These are phyloP conservation scores for Margarornis squamiger DNA, from an alignment of 2,797 vertebrate genomes.

Conservation along the genomic window DNA sequence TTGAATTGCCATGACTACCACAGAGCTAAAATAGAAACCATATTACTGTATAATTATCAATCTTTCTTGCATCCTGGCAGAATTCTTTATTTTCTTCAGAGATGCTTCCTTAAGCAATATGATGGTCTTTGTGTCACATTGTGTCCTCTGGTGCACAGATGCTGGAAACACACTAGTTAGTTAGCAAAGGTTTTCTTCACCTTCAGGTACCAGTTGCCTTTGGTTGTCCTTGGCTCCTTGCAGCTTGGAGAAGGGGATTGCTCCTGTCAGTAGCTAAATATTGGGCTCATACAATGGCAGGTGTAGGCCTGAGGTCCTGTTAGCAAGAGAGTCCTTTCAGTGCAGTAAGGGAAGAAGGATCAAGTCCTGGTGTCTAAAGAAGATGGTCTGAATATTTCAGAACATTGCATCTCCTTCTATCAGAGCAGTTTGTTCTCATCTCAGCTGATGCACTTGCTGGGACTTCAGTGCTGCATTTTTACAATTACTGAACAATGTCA, in stretches of 20 bases:
- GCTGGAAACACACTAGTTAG: background rate
- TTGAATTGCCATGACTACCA: slow-evolving; percentile 1
- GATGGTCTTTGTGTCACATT: background rate
- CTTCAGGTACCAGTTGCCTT: background rate
- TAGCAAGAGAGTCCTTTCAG: background rate
- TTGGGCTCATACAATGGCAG: background rate
- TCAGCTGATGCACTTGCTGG: background rate
- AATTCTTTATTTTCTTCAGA: slow-evolving; percentile 15
- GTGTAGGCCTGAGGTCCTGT: background rate
- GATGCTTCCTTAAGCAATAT: background rate
- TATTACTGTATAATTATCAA: background rate
- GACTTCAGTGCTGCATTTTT: background rate
- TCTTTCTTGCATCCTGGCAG: background rate
- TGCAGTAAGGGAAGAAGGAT: background rate
- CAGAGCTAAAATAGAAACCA: slow-evolving; percentile 25
- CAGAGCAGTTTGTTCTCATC: background rate
- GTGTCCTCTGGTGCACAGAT: background rate
- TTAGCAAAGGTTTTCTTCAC: background rate
- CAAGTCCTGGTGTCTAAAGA: background rate
- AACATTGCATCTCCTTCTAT: background rate
- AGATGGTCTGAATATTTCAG: background rate
- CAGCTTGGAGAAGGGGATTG: background rate
- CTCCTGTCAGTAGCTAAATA: background rate
- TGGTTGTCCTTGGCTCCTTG: background rate
- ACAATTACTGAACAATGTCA: background rate